Base-by-base conservation (phyloP, 2,113 vertebrate species). In the Pristiophorus japonicus region DNA sequence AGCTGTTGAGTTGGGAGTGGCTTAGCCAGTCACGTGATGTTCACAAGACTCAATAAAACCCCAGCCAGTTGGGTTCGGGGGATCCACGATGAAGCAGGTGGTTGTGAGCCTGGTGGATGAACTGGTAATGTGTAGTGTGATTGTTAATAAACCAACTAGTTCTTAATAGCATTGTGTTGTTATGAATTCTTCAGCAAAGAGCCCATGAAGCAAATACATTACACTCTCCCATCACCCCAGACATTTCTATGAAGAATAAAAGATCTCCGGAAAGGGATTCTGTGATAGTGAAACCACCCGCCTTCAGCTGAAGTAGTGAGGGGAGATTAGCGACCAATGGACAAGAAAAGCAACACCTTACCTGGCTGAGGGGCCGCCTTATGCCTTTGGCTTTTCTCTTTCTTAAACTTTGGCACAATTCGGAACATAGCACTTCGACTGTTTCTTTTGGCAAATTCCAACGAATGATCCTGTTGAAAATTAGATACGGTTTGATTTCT, bases 341-440 rank as follows among this genome's bases (percentile, higher is more conserved):
- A 5, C 65, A 70, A 94, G 66, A 73, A 51, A 30, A 45, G 4
- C 66, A 34, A 94, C 45, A 96, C 97, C 97, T 97, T 99, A 99
- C 99, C 99, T 98, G 98, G 98, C 97, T 98, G 99, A 92, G 98
- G 97, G 96, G 97, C 98, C 65, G 97, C 97, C 98, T 99, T 99
- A 97, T 98, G 97, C 96, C 98, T 99, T 98, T 97, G 98, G 96
- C 91, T 97, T 96, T 99, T 99, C 96, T 99, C 99, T 97, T 99
- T 99, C 98, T 99, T 99, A 98, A 99, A 99, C 96, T 99, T 99
- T 97, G 99, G 99, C 97, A 99, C 99, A 96, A 99, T 99, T 95
- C 99, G 98, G 95, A 99, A 99, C 97, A 99, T 98, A 85, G 99
- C 98, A 97, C 98, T 98, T 97, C 98, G 98, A 96, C 97, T 99